These are phyloP conservation scores for Microtus oregoni DNA, from an alignment of 2,113 vertebrate species.

Conservation along the genomic window DNA sequence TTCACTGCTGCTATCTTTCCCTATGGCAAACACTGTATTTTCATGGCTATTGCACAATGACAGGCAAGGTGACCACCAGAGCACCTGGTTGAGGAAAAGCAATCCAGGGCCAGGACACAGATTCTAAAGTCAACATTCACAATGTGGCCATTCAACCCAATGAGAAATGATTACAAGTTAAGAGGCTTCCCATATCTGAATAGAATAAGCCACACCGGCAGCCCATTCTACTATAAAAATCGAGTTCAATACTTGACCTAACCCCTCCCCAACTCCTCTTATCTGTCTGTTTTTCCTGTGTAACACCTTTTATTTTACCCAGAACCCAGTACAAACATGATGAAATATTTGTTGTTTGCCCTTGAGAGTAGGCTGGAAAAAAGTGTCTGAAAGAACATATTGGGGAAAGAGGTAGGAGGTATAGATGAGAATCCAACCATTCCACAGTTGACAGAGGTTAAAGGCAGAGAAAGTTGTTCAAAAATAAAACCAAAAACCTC, in stretches of 20 bases:
- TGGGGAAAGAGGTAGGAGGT: not conserved
- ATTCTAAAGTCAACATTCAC: conserved; percentile 67
- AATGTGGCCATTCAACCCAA: conserved; percentile 39
- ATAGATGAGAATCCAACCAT: not conserved
- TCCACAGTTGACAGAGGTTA: not conserved
- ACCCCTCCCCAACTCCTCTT: not conserved
- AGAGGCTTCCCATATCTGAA: conserved; percentile 28
- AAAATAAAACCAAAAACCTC: not conserved
- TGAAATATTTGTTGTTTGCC: not conserved
- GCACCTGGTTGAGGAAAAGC: conserved; percentile 71
- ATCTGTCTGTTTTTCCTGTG: not conserved
- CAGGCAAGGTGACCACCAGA: conserved; percentile 80
- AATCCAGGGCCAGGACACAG: not conserved
- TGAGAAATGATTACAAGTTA: conserved; percentile 66
- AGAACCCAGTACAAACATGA: not conserved
- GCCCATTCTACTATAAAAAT: not conserved
- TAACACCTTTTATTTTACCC: not conserved
- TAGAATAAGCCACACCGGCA: not conserved
- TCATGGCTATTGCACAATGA: conserved; percentile 26
- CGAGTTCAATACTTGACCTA: not conserved
- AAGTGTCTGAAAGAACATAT: not conserved
- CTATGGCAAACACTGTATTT: conserved; percentile 78
- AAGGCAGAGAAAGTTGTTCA: not conserved
- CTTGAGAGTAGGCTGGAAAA: not conserved
- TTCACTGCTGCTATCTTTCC: conserved; percentile 69